phyloP scores from a whole-genome alignment of 2,113 vertebrate species.

The Microtus montanus region DNA sequence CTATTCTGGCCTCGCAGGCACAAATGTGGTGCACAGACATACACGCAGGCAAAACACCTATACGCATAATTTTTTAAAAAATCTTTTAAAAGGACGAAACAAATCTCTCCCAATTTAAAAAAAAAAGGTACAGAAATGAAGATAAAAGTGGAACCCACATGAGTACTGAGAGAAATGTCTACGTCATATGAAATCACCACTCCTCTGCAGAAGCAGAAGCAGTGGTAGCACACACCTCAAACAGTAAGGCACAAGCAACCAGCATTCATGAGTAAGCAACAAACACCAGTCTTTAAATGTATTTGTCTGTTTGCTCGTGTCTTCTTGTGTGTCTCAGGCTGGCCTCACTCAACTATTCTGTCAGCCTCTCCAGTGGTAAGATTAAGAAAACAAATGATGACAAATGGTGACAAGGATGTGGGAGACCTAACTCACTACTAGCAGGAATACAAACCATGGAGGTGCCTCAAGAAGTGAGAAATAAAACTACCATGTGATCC shows the following conservation, averaged over 20 bases:
- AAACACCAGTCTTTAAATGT: not conserved
- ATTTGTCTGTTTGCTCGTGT: not conserved
- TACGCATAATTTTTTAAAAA: not conserved
- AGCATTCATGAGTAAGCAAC: constrained; percentile 11
- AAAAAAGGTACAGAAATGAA: not conserved
- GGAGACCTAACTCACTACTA: not conserved
- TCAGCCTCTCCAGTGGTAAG: no score
- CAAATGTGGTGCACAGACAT: not conserved
- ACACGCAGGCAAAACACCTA: not conserved
- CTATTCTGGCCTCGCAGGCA: not conserved
- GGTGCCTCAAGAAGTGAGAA: not conserved
- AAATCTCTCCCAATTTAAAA: not conserved
- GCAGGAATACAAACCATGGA: not conserved
- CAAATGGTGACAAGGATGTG: not conserved
- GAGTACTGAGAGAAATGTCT: not conserved
- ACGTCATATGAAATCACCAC: not conserved
- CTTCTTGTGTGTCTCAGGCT: not conserved
- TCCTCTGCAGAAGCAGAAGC: not conserved
- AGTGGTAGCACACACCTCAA: not conserved
- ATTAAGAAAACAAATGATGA: not conserved
- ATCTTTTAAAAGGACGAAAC: not conserved
- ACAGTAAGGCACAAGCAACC: not conserved
- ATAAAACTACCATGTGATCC: not conserved
- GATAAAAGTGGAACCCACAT: not conserved
- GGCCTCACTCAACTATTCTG: not conserved